Evolutionary conservation across 1,140 invertebrate genomes (phyloP), one percentile per base, ranked within the genome.

Genomic region (Colletes latitarsis): DNA sequence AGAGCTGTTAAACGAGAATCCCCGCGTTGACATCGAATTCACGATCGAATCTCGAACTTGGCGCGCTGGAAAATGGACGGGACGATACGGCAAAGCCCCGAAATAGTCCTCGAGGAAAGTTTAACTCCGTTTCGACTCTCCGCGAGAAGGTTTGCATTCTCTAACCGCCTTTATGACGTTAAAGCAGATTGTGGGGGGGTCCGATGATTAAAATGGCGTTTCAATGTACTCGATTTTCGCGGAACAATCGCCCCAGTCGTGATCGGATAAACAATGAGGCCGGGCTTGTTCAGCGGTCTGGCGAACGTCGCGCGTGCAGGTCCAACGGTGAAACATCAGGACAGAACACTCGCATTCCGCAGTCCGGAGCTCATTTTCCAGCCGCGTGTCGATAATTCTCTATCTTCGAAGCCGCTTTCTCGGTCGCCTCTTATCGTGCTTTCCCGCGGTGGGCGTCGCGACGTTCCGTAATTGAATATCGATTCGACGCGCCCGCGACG

Each of bases 401-500:
- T 15, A 60, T 62, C 55, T 49, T 21, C 17, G 67, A 77, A 70
- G 55, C 43, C n/a, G 39, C 43, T n/a, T 12, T 39, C 14, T 30
- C 57, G 76, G 43, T 8, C 41, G 64, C 41, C 46, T 21, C 67
- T 71, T 77, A 77, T 77, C 67, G 67, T 4, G 43, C 21, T 1
- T 46, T 15, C 39, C 39, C 17, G 15, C 39, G 63, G 49, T 12
- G 8, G 10, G 14, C 41, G 39, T 41, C 68, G 39, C 53, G 53
- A 69, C 41, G 19, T 58, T 30, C n/a, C 4, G 46, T 78, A 78
- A 78, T 78, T 70, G 77, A 78, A 78, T 78, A 78, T 78, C 77
- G 77, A 78, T 78, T 78, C 69, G 17, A 6, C 68, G 14, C n/a
- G 49, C 4, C 72, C 63, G 41, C 43, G 46, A 52, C 46, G 52